phyloP scores from a whole-genome alignment of 2,888 invertebrate genomes.

The Drosophila trichaetosa region DNA sequence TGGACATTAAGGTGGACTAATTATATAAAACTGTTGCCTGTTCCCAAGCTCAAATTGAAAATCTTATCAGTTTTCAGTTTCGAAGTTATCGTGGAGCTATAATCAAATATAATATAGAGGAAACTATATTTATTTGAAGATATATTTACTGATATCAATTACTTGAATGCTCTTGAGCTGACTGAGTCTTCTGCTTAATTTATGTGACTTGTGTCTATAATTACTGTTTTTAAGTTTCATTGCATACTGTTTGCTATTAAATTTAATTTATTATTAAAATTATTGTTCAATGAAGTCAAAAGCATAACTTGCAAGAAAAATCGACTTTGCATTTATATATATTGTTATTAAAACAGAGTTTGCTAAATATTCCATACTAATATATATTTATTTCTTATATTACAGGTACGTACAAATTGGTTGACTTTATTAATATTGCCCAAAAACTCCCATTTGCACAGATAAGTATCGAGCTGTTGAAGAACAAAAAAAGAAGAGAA shows the following conservation, averaged over 20 bases:
- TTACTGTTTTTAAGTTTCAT: neutral
- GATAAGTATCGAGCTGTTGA: constrained; percentile 60
- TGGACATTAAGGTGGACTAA: neutral
- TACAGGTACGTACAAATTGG: constrained; percentile 59
- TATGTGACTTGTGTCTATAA: neutral
- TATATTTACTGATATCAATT: neutral
- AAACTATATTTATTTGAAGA: neutral
- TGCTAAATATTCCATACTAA: constrained; percentile 3
- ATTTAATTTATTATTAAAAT: neutral
- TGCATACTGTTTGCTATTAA: neutral
- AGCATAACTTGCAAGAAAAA: neutral
- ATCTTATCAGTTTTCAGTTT: neutral
- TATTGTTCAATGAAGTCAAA: neutral
- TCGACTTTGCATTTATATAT: neutral
- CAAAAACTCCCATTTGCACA: constrained; percentile 31
- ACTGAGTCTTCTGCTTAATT: neutral
- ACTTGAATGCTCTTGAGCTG: neutral
- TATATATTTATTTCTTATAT: constrained; percentile 29
- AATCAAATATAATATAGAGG: neutral
- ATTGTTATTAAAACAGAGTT: neutral
- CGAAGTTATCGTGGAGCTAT: neutral
- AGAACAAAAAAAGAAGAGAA: neutral
- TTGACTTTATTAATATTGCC: constrained; percentile 12
- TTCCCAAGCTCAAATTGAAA: neutral
- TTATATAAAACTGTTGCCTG: neutral